These are phyloP conservation scores for Rugalucina vietnamica DNA, from an alignment of 2,888 invertebrate genomes.

Conservation along the genomic window DNA sequence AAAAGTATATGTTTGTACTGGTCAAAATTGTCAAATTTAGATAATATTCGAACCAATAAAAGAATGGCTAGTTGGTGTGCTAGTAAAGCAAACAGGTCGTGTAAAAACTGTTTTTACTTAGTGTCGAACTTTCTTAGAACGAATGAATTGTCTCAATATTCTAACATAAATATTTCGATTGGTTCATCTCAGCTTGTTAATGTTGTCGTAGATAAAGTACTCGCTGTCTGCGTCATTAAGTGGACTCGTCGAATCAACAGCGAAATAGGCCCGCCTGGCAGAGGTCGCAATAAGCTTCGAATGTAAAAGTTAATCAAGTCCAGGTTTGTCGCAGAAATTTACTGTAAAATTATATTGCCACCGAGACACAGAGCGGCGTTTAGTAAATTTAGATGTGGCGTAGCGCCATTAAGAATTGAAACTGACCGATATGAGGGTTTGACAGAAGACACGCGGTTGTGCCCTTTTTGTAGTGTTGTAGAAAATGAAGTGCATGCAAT, in stretches of 20 bases:
- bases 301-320: neutral
- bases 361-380: neutral
- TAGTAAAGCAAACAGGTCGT: neutral
- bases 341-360: neutral
- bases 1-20: neutral
- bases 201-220: neutral
- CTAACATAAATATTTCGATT: neutral
- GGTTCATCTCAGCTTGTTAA: neutral
- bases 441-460: neutral
- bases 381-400: constrained; percentile 3
- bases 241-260: neutral
- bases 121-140: neutral
- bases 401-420: constrained; percentile 3
- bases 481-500: constrained; percentile 11
- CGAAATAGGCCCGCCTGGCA: neutral
- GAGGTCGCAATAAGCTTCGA: neutral
- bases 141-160: neutral
- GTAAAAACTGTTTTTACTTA: neutral
- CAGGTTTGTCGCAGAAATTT: neutral
- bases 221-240: neutral
- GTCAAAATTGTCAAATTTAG: neutral
- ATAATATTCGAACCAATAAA: neutral
- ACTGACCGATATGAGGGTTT: constrained; percentile 1
- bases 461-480: constrained; percentile 2
- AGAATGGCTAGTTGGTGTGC: neutral